Evolutionary conservation across 2,888 invertebrate genomes (phyloP), one percentile per base, ranked within the genome.

Genomic region (Eupithecia dodoneata): DNA sequence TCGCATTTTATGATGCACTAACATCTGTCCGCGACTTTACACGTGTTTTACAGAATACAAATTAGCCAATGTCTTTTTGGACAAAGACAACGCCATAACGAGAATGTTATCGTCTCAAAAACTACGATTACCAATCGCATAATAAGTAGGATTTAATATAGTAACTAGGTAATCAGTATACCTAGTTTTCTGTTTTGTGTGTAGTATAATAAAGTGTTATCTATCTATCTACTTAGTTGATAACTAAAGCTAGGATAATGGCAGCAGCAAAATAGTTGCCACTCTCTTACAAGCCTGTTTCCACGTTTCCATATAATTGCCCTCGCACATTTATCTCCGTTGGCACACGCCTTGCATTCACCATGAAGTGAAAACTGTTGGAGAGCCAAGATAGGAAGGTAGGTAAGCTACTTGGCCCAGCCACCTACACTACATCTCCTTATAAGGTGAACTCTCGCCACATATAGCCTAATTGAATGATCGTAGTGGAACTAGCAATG

Each of bases 371-470:
- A 87, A 87, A 89, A 86, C 73, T 63, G 74, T 76, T 81, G 79
- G 80, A 82, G 75, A 59, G 74, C 77, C 75, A 76, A 81, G 63
- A 63, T 30, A 63, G 63, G 30, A 10, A 63, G 59, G 10, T 59
- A 9, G 59, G 63, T 63, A 63, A 63, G 59, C 10, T 30, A 30
- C 63, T 12, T 4, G 12, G 18, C 18, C 12, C 30, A 4, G 79
- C 70, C 72, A 80, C 70, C 76, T 73, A 79, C 81, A 81, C 76
- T 73, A 79, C 81, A 81, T 81, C 75, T 72, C 87, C 86, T 81
- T 87, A 84, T 83, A 83, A 80, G 83, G 76, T 74, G 41, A 77
- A 85, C 85, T 85, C 87, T 85, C 84, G 81, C 85, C 83, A 76
- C 72, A 73, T 77, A 75, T 59, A 65, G 67, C 76, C 45, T 69